phyloP scores from a whole-genome alignment of 2,888 invertebrate species.

The Phyllotreta cruciferae region DNA sequence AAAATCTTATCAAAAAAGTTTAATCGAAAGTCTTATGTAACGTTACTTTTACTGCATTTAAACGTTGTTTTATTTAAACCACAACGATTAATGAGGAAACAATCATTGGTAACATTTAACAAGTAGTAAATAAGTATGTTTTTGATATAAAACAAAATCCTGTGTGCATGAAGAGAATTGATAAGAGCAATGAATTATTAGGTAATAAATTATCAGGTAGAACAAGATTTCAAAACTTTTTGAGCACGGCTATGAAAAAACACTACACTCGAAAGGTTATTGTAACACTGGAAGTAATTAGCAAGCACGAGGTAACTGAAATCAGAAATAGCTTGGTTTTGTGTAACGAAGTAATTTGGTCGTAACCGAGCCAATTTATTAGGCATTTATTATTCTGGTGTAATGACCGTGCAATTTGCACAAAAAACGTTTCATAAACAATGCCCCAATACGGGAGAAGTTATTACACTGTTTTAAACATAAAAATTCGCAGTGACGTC shows the following conservation, averaged over 20 bases:
- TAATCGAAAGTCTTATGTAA: not conserved
- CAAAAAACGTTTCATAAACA: constrained; percentile 4
- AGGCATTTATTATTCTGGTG: constrained; percentile 10
- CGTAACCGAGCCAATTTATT: constrained; percentile 8
- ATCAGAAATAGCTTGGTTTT: constrained; percentile 4
- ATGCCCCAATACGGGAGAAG: not conserved
- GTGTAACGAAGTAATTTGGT: constrained; percentile 12
- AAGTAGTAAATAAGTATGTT: no score
- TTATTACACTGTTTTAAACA: not conserved
- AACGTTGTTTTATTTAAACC: no score
- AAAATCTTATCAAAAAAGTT: no score
- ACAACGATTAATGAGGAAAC: no score
- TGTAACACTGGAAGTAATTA: constrained; percentile 16
- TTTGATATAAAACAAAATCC: no score
- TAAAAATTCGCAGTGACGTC: not conserved
- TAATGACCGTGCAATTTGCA: constrained; percentile 10
- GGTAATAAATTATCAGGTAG: no score
- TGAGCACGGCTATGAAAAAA: constrained; percentile 13
- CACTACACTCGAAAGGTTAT: constrained; percentile 6
- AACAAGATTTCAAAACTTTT: not conserved
- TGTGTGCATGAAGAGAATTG: no score
- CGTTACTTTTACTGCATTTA: no score
- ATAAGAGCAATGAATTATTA: no score
- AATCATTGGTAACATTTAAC: no score
- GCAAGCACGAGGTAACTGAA: constrained; percentile 10